Conservation (phyloP, 2,797 vertebrate genomes). For the Sternarchorhynchus goeldii region DNA sequence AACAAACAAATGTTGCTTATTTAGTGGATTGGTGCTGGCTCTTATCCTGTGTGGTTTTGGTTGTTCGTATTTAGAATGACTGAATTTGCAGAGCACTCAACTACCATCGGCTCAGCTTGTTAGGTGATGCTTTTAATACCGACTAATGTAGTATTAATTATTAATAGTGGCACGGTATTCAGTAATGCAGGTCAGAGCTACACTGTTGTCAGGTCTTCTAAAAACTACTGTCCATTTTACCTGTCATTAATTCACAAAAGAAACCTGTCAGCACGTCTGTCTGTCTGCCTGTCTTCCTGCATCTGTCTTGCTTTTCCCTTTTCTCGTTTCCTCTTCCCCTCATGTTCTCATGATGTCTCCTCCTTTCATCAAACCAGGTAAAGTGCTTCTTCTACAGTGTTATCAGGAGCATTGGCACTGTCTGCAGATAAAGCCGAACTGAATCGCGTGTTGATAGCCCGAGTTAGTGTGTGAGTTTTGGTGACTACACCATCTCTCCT, state of each 20-base stretch:
- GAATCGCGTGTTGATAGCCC: constrained; percentile 71
- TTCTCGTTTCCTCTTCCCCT: neutral
- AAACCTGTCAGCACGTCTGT: neutral
- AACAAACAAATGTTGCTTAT: neutral
- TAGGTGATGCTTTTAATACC: constrained; percentile 21
- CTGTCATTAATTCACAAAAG: neutral
- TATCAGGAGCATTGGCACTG: constrained; percentile 61
- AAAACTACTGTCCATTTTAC: constrained; percentile 14
- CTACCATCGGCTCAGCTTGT: constrained; percentile 17
- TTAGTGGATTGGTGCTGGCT: neutral
- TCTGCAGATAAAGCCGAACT: constrained; percentile 69
- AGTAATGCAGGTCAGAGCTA: constrained; percentile 3
- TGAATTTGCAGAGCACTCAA: neutral
- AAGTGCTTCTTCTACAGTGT: constrained; percentile 13
- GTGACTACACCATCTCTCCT: constrained; percentile 62
- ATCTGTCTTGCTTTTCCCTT: neutral
- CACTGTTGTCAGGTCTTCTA: constrained; percentile 28
- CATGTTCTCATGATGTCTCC: constrained; percentile 10
- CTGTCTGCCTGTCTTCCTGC: neutral
- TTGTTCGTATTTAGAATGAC: neutral
- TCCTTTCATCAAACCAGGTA: constrained; percentile 5
- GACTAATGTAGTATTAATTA: neutral
- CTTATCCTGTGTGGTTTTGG: neutral
- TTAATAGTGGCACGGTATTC: constrained; percentile 8
- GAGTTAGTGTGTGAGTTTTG: constrained; percentile 62